phyloP scores from a whole-genome alignment of 2,888 invertebrate species.

The Periphyllus acericola region DNA sequence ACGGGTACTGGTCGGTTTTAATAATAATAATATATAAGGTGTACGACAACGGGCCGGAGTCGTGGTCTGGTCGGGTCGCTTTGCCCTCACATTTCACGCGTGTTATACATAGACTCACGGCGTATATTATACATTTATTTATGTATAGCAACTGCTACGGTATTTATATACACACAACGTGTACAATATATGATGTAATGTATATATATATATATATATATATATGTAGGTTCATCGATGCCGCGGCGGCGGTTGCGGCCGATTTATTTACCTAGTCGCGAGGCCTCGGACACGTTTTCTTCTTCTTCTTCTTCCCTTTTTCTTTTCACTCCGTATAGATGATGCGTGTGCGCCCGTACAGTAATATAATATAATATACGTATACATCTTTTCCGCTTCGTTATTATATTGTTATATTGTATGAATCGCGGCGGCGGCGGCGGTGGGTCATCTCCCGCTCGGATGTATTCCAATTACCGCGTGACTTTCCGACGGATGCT shows the following conservation, averaged over 20 bases:
- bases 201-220: background rate
- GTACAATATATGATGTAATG: too few species aligned
- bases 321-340: background rate
- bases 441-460: background rate
- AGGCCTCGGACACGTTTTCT: slow-evolving; percentile 8
- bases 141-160: too few species aligned
- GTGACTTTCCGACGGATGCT: slow-evolving; percentile 46
- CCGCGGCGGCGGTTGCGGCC: background rate
- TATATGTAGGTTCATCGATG: background rate
- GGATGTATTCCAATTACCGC: slow-evolving; percentile 43
- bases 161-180: too few species aligned
- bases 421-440: background rate
- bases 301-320: background rate
- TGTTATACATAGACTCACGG: background rate
- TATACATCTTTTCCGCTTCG: slow-evolving; percentile 23
- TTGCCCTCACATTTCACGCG: background rate
- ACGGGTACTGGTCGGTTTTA: background rate
- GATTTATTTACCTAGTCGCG: slow-evolving; percentile 24
- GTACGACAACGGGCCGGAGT: background rate
- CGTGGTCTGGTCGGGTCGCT: background rate
- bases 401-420: slow-evolving; percentile 23
- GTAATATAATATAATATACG: background rate
- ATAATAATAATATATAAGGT: background rate
- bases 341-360: background rate
- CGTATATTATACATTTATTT: too few species aligned